phyloP scores from a whole-genome alignment of 2,113 vertebrate genomes.

The Seriola quinqueradiata region DNA sequence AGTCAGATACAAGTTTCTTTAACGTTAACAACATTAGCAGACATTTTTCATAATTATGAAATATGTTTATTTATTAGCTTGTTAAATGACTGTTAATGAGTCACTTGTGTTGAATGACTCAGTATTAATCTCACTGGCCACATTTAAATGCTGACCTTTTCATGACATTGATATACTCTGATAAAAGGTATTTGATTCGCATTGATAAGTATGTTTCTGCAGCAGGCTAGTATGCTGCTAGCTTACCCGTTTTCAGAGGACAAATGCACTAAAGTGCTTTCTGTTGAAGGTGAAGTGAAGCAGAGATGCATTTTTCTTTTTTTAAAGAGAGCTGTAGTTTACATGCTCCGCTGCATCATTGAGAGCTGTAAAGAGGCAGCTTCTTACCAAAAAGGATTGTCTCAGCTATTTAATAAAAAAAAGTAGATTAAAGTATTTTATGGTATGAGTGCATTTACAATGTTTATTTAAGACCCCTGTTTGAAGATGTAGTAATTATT shows the following conservation, averaged over 20 bases:
- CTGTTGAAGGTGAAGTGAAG: conserved; percentile 33
- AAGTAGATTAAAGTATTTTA: not conserved
- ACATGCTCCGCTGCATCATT: conserved; percentile 70
- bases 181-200: conserved; percentile 1
- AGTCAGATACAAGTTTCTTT: not conserved
- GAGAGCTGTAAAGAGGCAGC: conserved; percentile 61
- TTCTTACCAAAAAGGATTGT: conserved; percentile 55
- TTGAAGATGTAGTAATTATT: not conserved
- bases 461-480: not conserved
- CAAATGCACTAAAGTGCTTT: conserved; percentile 22
- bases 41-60: not conserved
- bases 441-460: too few relatives aligned
- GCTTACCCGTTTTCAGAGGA: not conserved
- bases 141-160: conserved; percentile 11
- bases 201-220: not conserved
- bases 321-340: conserved; percentile 57
- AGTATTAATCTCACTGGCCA: not conserved
- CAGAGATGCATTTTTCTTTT: conserved; percentile 61
- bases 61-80: too few relatives aligned
- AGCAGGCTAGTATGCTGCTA: conserved; percentile 31
- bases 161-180: conserved; percentile 18
- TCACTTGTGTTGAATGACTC: not conserved
- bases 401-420: not conserved
- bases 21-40: not conserved
- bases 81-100: not conserved